These are phyloP conservation scores for Temnothorax unifasciatus DNA, from an alignment of 2,888 invertebrate species.

Conservation along the genomic window DNA sequence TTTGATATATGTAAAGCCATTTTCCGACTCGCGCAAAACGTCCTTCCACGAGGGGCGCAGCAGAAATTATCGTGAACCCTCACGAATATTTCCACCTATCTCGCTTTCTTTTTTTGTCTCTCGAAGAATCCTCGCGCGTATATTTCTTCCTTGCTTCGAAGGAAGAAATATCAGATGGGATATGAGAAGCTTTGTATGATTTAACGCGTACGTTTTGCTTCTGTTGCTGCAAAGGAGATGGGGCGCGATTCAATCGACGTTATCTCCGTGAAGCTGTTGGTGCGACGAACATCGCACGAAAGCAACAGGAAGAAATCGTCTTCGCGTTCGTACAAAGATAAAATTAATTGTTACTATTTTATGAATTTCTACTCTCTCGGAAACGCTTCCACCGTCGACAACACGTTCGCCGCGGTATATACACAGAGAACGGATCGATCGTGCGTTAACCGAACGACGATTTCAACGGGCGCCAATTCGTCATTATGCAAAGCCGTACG, in stretches of 20 bases:
- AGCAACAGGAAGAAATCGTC: conserved; percentile 35
- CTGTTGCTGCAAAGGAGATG: background rate
- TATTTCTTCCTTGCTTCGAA: background rate
- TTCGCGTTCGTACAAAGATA: conserved; percentile 15
- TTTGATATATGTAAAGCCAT: conserved; percentile 73
- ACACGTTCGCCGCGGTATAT: conserved; percentile 24
- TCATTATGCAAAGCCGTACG: conserved; percentile 53
- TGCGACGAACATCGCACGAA: conserved; percentile 12
- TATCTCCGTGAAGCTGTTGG: conserved; percentile 24
- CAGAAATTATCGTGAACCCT: conserved; percentile 63
- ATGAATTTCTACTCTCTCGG: conserved; percentile 22
- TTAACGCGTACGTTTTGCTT: conserved; percentile 52
- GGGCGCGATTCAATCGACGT: conserved; percentile 37
- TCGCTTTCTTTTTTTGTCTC: conserved; percentile 22
- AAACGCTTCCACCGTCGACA: conserved; percentile 8
- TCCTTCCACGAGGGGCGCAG: conserved; percentile 40
- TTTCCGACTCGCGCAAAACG: conserved; percentile 58
- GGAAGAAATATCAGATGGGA: conserved; percentile 43
- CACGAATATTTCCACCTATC: conserved; percentile 46
- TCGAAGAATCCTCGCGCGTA: background rate
- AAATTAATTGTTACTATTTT: conserved; percentile 55
- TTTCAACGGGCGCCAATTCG: conserved; percentile 50
- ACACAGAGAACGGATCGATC: conserved; percentile 24
- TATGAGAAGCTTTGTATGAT: conserved; percentile 47
- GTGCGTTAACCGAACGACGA: conserved; percentile 50